These are phyloP conservation scores for Himalopsyche anomala DNA, from an alignment of 2,888 invertebrate genomes.

Conservation along the genomic window DNA sequence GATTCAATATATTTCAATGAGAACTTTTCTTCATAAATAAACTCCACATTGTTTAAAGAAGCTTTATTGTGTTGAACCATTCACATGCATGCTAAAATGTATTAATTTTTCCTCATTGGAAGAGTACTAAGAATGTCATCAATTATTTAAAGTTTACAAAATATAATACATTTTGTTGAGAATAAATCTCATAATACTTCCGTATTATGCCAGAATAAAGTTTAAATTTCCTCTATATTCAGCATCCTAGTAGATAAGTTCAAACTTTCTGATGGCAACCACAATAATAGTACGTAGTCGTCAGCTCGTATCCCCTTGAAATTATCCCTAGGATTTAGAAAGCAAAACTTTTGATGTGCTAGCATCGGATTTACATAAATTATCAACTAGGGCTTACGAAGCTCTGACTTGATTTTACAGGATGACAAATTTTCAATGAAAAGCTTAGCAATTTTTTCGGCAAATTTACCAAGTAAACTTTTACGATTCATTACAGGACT, in stretches of 20 bases:
- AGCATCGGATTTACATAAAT: conserved; percentile 35
- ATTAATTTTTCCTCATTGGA: too few species aligned
- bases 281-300: conserved; percentile 41
- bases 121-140: too few species aligned
- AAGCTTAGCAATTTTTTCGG: conserved; percentile 5
- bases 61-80: too few species aligned
- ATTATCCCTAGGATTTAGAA: conserved; percentile 37
- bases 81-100: too few species aligned
- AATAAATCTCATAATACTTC: background rate
- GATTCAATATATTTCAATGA: too few species aligned
- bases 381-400: conserved; percentile 12
- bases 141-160: background rate
- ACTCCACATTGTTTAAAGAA: too few species aligned
- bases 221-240: conserved; percentile 22
- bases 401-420: conserved; percentile 19
- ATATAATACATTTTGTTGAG: background rate
- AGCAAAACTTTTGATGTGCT: conserved; percentile 42
- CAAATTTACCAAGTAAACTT: background rate
- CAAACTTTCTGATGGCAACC: conserved; percentile 14
- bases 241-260: conserved; percentile 14
- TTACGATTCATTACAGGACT: background rate
- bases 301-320: conserved; percentile 35
- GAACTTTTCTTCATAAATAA: too few species aligned
- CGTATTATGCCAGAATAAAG: background rate
- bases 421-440: conserved; percentile 36